Base-by-base conservation (phyloP, 1,140 invertebrate species). In the Drosophila sechellia region DNA sequence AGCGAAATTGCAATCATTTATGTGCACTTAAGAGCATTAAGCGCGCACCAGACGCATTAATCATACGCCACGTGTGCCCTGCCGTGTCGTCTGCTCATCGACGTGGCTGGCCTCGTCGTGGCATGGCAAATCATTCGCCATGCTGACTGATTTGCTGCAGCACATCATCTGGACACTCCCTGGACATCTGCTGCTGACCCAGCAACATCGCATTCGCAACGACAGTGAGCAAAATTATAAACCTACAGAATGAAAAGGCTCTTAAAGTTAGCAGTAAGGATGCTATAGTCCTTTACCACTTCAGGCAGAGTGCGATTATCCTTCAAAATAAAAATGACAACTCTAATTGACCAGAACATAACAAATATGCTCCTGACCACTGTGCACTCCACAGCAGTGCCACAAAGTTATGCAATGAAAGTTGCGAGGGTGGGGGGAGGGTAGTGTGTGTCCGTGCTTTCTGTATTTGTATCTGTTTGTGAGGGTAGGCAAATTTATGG, bases 21-120 rank as follows among this genome's bases (percentile, higher is more conserved):
- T 78, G 74, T 70, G 63, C 58, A 83, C 61, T 78, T 71, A 84
- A 79, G 63, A 53, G 65, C 76, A 69, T 79, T 85, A 85, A 72
- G 81, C 65, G 43, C 43, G 22, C 25, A 71, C 60, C 53, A 61
- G 65, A 58, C 76, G 69, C 76, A 84, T 84, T 84, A 84, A 84
- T 84, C 65, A 84, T 84, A 71, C 71, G 76, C 53, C 70, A 55
- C 70, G 52, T 81, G 74, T 60, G 43, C 55, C 71, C 63, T 31
- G 31, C 49, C 53, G 13, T 27, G 15, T 49, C 65, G 57, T 15
- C 71, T 70, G 79, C 59, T 58, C 70, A 83, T 83, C 75, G 69
- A 69, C 69, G 49, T 22, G 31, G 31, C 42, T 48, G 20, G n/a
- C 66, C 17, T 15, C 22, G 20, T 22, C 17, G 22, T 59, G 59